A percentile compares a stretch with the other conserved stretches of the same genome.
Conservation (phyloP, 2,888 invertebrate species). For the Coenonympha glycerion region DNA sequence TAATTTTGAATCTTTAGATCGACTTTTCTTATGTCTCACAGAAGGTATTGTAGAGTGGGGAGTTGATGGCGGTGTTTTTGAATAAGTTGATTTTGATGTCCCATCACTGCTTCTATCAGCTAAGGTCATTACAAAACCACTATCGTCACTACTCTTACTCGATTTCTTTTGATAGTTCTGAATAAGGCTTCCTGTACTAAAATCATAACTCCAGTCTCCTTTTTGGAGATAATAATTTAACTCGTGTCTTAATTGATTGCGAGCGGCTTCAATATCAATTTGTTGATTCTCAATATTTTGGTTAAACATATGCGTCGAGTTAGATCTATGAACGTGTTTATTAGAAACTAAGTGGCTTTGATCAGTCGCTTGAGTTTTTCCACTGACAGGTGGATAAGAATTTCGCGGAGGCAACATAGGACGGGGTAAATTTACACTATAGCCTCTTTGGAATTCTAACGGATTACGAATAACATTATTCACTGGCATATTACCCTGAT, state of each 20-base stretch:
- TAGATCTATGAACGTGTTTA: constrained; percentile 78
- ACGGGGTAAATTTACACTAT: constrained; percentile 75
- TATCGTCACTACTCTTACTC: constrained; percentile 71
- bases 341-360: constrained; percentile 67
- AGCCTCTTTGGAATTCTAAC: constrained; percentile 75
- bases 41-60: constrained; percentile 69
- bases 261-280: constrained; percentile 64
- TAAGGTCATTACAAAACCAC: constrained; percentile 71
- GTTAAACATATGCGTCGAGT: constrained; percentile 77
- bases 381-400: constrained; percentile 78
- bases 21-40: constrained; percentile 65
- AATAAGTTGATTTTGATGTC: constrained; percentile 68
- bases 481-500: constrained; percentile 72
- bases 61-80: constrained; percentile 69
- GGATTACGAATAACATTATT: constrained; percentile 74
- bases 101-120: constrained; percentile 72
- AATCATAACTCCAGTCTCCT: constrained; percentile 72
- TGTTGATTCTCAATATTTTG: constrained; percentile 61
- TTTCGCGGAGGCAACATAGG: constrained; percentile 78
- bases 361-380: constrained; percentile 73
- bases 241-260: constrained; percentile 67
- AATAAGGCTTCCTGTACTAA: constrained; percentile 67
- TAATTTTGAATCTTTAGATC: constrained; percentile 67
- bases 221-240: constrained; percentile 70
- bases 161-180: constrained; percentile 73